phyloP scores from a whole-genome alignment of 2,888 invertebrate genomes.

The Oxyteleia sp. region DNA sequence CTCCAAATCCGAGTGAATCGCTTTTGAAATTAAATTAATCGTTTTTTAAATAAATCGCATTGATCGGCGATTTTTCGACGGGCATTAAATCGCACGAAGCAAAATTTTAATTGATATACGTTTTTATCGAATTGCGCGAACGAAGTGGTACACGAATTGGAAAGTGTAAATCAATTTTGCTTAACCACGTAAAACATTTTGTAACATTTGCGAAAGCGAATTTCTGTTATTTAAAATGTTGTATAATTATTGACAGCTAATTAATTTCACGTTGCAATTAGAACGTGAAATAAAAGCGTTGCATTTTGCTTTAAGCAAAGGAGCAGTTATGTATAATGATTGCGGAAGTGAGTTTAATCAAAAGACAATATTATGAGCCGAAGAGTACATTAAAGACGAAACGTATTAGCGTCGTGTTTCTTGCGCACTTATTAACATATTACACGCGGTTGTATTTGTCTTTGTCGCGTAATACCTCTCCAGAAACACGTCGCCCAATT shows the following conservation, averaged over 20 bases:
- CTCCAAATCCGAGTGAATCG: neutral
- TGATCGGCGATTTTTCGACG: neutral
- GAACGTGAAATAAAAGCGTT: too few relatives aligned
- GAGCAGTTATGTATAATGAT: neutral
- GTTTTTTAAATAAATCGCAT: neutral
- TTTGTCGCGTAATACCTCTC: conserved; percentile 51
- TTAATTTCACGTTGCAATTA: too few relatives aligned
- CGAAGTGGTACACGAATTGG: neutral
- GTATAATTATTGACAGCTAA: too few relatives aligned
- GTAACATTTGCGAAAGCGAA: too few relatives aligned
- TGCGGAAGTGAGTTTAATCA: conserved; percentile 11
- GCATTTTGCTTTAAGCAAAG: neutral
- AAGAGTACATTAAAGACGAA: conserved; percentile 43
- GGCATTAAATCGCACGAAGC: neutral
- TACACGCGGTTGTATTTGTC: conserved; percentile 51
- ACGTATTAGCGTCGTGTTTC: conserved; percentile 31
- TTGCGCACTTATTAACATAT: conserved; percentile 52
- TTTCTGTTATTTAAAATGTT: too few relatives aligned
- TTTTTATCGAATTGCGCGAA: neutral
- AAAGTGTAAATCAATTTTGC: neutral
- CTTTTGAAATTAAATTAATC: neutral
- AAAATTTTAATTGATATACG: neutral
- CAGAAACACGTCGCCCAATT: conserved; percentile 76
- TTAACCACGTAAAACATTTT: too few relatives aligned
- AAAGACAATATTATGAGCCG: conserved; percentile 2